phyloP scores from a whole-genome alignment of 2,113 vertebrate genomes.

The Tenebrosternarchus preto region DNA sequence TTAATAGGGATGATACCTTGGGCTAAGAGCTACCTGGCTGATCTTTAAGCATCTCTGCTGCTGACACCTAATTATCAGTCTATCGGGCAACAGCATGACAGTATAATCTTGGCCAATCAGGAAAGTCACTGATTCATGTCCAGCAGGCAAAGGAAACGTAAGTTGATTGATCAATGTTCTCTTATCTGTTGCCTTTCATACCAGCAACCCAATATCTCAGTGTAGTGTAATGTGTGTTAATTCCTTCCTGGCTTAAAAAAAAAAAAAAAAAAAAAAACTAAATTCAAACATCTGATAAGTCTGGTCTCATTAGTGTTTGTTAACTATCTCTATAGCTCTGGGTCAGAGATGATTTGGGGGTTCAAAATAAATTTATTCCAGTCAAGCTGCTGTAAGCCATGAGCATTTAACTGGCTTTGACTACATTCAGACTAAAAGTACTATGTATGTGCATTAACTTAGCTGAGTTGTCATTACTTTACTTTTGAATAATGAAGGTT shows the following conservation, averaged over 20 bases:
- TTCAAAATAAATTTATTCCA: background rate
- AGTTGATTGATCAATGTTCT: constrained; percentile 20
- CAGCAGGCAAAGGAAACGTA: constrained; percentile 18
- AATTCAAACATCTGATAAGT: constrained; percentile 4
- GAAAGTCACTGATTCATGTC: constrained; percentile 38
- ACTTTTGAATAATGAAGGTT: no score
- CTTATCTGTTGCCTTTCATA: constrained; percentile 40
- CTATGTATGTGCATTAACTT: no score
- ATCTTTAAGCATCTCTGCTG: constrained; percentile 37
- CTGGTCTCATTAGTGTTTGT: background rate
- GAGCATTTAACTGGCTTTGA: no score
- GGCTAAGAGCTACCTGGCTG: constrained; percentile 22
- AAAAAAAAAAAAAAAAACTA: no score
- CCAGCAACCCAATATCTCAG: background rate
- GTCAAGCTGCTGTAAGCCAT: background rate
- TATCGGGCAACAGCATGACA: constrained; percentile 50
- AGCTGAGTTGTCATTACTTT: no score
- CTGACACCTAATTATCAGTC: constrained; percentile 58
- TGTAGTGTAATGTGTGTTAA: constrained; percentile 9
- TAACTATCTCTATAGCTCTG: background rate
- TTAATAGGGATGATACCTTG: constrained; percentile 24
- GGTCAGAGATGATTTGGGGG: background rate
- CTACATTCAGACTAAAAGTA: no score
- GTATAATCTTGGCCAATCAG: constrained; percentile 53
- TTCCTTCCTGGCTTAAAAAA: constrained; percentile 26